Evolutionary conservation across 2,797 vertebrate genomes (phyloP).

Genomic region (Muscicapa striata): DNA sequence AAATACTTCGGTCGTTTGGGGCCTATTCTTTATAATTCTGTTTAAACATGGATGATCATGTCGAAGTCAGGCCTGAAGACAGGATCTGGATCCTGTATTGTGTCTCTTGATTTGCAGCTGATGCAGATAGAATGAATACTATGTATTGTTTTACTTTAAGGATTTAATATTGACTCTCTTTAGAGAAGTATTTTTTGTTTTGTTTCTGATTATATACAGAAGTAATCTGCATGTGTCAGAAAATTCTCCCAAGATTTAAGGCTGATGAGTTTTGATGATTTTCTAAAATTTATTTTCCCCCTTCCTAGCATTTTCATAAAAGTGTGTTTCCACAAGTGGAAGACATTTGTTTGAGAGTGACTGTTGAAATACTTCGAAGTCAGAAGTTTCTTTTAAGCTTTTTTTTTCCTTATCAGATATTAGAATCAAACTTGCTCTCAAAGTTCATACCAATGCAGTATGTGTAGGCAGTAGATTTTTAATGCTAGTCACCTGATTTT

Average conservation of each 20-base stretch:
- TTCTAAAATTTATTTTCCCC: background rate
- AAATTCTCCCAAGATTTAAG: background rate
- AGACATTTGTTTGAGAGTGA: background rate
- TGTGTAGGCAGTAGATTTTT: background rate
- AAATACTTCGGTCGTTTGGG: constrained; percentile 45
- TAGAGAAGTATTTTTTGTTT: constrained; percentile 25
- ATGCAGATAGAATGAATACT: constrained; percentile 73
- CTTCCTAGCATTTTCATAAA: background rate
- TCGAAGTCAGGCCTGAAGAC: constrained; percentile 30
- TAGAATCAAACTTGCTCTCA: background rate
- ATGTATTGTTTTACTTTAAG: constrained; percentile 72
- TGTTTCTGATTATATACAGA: constrained; percentile 19
- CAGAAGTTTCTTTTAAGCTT: background rate
- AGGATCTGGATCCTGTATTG: constrained; percentile 21
- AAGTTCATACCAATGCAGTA: background rate
- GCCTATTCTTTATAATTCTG: background rate
- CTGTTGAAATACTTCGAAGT: background rate
- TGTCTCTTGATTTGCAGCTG: constrained; percentile 64
- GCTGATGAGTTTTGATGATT: background rate
- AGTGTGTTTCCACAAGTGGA: background rate
- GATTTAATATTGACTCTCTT: constrained; percentile 9
- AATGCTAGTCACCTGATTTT: background rate
- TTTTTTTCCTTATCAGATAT: background rate
- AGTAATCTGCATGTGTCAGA: background rate
- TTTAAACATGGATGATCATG: background rate